Evolutionary conservation across 2,113 vertebrate species (phyloP), one percentile per base, ranked within the genome.

Genomic region (Tenebrosternarchus preto): DNA sequence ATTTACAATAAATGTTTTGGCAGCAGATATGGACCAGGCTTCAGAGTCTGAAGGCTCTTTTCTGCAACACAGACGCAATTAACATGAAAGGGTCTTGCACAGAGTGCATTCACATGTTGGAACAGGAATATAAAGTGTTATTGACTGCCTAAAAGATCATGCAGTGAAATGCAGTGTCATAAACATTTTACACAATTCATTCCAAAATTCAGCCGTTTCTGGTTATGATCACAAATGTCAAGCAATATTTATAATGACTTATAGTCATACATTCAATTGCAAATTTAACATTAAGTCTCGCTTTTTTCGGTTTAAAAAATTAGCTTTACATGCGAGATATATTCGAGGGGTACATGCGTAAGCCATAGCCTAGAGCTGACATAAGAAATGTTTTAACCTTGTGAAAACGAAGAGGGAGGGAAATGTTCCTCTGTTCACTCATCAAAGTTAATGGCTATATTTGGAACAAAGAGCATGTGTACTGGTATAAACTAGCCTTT

Each of bases 1-100:
- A 91, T 89, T 91, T 86, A 87, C 88, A 91, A 88, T 90, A 87
- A 89, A 87, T 86, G 88, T 89, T 84, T 36, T 74, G 83, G 82
- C 86, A 81, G 84, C 77, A 84, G 87, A 83, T 86, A 83, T 81
- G 84, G 78, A 83, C 85, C 20, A 64, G 73, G 73, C 59, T 69
- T 53, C 73, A 80, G 88, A 85, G 82, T 87, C 87, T 89, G 84
- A 85, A 84, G 83, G 83, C 72, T 72, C 69, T 85, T 83, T 73
- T 74, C 85, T 87, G 82, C 55, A 84, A 87, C 83, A 67, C 85
- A 86, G 82, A 87, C 85, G 86, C 86, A 92, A 90, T 92, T 91
- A 90, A 87, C 88, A 88, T 90, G 88, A 92, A 85, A 90, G 88
- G 84, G 83, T 87, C 83, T 82, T 78, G 63, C 77, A 83, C 85